Evolutionary conservation across 2,113 vertebrate genomes (phyloP), one percentile per base, ranked within the genome.

Genomic region (Porphyrio hochstetteri): DNA sequence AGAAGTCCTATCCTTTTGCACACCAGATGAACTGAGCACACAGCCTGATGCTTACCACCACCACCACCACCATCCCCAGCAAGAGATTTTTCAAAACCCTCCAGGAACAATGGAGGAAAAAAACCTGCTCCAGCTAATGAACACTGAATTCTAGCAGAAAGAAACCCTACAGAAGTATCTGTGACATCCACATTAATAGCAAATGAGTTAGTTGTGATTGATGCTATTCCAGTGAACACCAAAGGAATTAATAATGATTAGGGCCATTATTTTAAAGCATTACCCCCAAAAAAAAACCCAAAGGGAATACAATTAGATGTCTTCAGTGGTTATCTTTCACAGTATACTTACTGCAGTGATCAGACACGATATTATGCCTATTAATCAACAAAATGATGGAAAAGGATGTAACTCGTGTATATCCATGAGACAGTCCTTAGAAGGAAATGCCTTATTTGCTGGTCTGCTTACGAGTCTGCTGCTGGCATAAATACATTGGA

Each of bases 201-300:
- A 96, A 96, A 96, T 84, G 95, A 96, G 96, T 97, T 97, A 96
- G 96, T 84, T 94, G 95, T 97, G 96, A 97, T 97, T 95, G 96
- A 97, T 97, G 96, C 85, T 93, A 93, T 95, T 97, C 69, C 90
- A 95, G 90, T 1, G 72, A 97, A 95, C 92, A 95, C 96, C 94
- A 97, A 96, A 97, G 95, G 96, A 97, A 97, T 97, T 97, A 97
- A 97, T 97, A 97, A 97, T 97, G 92, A 97, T 97, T 97, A 97
- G 65, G 92, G 84, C 88, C 96, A 96, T 97, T 97, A 97, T 97
- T 97, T 97, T 97, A 96, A 97, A 97, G 86, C 86, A 95, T 95
- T 95, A 90, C 25, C 53, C 78, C 40, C 2, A 4, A 93, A 86
- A 86, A 95, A 91, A 95, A 91, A 88, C 89, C 96, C 90, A 86